Conservation (phyloP, 2,797 vertebrate species). For the Callimico goeldii region DNA sequence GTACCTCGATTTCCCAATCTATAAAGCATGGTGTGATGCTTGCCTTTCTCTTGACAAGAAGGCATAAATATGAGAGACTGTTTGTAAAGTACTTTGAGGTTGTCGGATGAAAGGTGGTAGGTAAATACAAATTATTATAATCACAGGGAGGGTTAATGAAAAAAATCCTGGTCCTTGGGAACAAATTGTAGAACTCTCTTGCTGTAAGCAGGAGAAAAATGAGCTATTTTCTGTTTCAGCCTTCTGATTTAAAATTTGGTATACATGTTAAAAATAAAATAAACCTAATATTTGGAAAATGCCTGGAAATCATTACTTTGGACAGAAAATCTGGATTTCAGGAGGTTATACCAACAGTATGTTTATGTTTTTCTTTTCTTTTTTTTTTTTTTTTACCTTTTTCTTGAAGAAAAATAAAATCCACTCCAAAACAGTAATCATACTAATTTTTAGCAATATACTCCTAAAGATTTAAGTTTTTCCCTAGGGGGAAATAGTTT, state of each 20-base stretch:
- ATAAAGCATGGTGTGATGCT: neutral
- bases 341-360: neutral
- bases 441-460: neutral
- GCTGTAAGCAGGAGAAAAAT: neutral
- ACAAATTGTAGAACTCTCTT: neutral
- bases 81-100: neutral
- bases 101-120: neutral
- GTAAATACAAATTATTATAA: neutral
- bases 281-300: neutral
- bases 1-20: fast-evolving
- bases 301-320: neutral
- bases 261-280: neutral
- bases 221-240: neutral
- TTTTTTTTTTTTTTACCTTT: neutral
- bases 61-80: neutral
- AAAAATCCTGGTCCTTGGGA: neutral
- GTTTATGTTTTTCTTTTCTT: neutral
- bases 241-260: neutral
- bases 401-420: neutral
- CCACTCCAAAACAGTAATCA: neutral
- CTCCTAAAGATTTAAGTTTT: neutral
- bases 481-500: neutral
- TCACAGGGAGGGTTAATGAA: neutral
- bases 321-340: neutral
- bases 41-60: neutral